Evolutionary conservation across 2,113 vertebrate species (phyloP), one percentile per base, ranked within the genome.

Genomic region (Entelurus aequoreus): DNA sequence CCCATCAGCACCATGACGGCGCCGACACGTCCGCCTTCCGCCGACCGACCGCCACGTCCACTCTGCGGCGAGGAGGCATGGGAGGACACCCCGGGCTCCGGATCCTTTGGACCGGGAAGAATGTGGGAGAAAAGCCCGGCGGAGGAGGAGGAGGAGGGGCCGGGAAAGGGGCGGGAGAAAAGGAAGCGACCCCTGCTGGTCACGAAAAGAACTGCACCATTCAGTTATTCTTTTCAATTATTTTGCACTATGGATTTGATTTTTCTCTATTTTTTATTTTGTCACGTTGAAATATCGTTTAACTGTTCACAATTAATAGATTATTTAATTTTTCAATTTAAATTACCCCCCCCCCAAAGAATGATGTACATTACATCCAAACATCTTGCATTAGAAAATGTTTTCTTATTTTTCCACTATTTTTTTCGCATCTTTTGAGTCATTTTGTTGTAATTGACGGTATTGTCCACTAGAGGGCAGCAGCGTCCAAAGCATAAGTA

Each of bases 1-100:
- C 49, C 74, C 83, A 86, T 85, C 76, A 79, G 69, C 1, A 79
- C 86, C 84, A 81, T 84, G n/a, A 2, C 54, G 69, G 63, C 16
- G 36, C 2, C 42, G 40, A 42, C 40, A 10, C 40, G 46, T 62
- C 65, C 63, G 3, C 40, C 38, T 5, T 10, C n/a, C 60, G 15
- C 16, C 46, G 13, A 5, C 50, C 21, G 15, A 6, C 8, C 40
- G 40, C 15, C 15, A 10, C 37, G 46, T 60, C 64, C 61, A 4
- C 49, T 38, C 6, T 15, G 12, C 60, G 21, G 11, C 57, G 57
- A 28, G n/a, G 44, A 35, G 38, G 1, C 44, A 48, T 46, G 15
- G 6, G 19, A 48, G 46, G 51, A 61, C 13, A 15, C 8, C 14
- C 59, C 15, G 35, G 54, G 6, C 5, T 6, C 54, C 15, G 69